Conservation (phyloP, 2,888 invertebrate species). For the Caenorhabditis afra region DNA sequence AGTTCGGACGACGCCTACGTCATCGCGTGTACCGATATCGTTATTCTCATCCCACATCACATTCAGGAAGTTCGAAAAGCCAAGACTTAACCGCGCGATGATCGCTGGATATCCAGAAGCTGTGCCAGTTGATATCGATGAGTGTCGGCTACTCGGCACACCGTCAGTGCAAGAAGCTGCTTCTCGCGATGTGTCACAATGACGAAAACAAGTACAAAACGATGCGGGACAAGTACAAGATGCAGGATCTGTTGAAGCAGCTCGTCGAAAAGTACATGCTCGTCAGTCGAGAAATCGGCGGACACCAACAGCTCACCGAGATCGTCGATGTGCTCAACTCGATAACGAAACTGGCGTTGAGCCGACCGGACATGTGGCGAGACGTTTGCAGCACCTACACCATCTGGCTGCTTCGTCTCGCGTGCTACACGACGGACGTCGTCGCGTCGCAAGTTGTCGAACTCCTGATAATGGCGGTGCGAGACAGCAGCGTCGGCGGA, state of each 20-base stretch:
- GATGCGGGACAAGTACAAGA: slow-evolving; percentile 55
- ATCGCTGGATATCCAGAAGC: slow-evolving; percentile 46
- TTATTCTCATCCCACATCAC: slow-evolving; percentile 43
- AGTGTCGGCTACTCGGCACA: slow-evolving; percentile 43
- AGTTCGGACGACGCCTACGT: slow-evolving; percentile 25
- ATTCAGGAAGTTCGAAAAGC: slow-evolving; percentile 36
- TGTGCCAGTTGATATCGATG: slow-evolving; percentile 20
- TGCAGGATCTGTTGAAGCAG: slow-evolving; percentile 49
- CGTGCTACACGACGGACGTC: slow-evolving; percentile 57
- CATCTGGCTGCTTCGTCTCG: slow-evolving; percentile 61
- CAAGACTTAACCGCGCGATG: slow-evolving; percentile 17
- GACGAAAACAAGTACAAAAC: slow-evolving; percentile 57
- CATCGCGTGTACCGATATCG: slow-evolving; percentile 38
- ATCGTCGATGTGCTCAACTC: slow-evolving; percentile 64
- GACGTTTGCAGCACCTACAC: slow-evolving; percentile 56
- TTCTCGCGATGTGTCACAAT: slow-evolving; percentile 47
- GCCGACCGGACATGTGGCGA: slow-evolving; percentile 61
- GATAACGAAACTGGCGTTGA: slow-evolving; percentile 48
- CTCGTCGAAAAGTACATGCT: slow-evolving; percentile 49
- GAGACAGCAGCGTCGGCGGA: slow-evolving; percentile 40
- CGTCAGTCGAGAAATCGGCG: slow-evolving; percentile 35
- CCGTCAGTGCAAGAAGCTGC: slow-evolving; percentile 55
- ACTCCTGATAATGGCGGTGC: slow-evolving; percentile 62
- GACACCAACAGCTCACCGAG: slow-evolving; percentile 67
- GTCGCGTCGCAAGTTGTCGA: slow-evolving; percentile 61